Evolutionary conservation across 2,888 invertebrate species (phyloP).

Genomic region (Strigamia maritima): DNA sequence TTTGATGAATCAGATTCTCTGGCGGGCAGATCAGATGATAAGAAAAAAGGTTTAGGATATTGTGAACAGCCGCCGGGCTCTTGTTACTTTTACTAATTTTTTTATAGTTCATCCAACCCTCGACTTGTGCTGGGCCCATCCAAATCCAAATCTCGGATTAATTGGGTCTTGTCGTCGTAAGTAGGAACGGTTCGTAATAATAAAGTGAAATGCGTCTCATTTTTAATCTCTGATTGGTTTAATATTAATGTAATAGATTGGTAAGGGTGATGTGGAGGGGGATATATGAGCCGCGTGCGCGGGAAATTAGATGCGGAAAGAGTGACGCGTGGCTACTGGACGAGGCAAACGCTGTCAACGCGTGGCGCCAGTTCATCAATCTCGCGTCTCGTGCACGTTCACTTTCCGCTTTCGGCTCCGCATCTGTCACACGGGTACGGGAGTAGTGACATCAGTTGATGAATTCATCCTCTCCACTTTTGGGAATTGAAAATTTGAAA

Average conservation of each 20-base stretch:
- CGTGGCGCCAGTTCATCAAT: slow-evolving; percentile 36
- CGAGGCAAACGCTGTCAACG: slow-evolving; percentile 34
- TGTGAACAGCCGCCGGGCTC: not conserved
- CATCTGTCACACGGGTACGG: slow-evolving; percentile 22
- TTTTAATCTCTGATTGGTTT: slow-evolving; percentile 26
- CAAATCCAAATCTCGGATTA: slow-evolving; percentile 4
- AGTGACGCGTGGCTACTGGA: slow-evolving; percentile 18
- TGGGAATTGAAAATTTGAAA: not conserved
- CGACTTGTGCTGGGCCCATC: not conserved
- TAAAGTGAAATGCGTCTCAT: not conserved
- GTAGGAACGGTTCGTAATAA: not conserved
- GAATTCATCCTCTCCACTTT: slow-evolving; percentile 21
- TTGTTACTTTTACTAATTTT: slow-evolving; percentile 2
- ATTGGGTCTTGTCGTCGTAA: not conserved
- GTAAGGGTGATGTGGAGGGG: not conserved
- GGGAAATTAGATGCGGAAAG: slow-evolving; percentile 26
- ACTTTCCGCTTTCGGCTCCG: slow-evolving; percentile 7
- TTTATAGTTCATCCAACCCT: not conserved
- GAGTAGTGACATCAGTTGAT: not conserved
- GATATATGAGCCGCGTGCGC: not conserved
- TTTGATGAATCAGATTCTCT: not conserved
- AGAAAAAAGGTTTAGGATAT: not conserved
- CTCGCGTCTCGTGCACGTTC: slow-evolving; percentile 24
- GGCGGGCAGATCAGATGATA: not conserved
- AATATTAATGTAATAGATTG: slow-evolving; percentile 24